Percentiles rank a stretch among this genome's conserved stretches.
Conservation (phyloP, 2,888 invertebrate genomes). For the Aspidapion aeneum region DNA sequence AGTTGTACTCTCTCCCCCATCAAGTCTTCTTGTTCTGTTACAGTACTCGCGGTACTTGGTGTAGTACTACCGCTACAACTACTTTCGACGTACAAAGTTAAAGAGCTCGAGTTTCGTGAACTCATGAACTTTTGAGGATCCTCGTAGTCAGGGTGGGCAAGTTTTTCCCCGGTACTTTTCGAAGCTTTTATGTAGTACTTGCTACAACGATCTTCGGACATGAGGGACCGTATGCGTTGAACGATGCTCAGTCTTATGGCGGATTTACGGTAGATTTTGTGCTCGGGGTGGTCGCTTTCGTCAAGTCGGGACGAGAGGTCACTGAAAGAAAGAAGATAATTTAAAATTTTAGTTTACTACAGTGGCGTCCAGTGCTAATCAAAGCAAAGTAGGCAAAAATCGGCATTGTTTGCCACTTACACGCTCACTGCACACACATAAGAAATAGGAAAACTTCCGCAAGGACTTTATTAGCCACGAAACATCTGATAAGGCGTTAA, state of each 20-base stretch:
- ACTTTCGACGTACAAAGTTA: constrained; percentile 6
- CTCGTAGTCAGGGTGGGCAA: constrained; percentile 84
- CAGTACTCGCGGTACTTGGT: constrained; percentile 21
- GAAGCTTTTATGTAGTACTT: constrained; percentile 61
- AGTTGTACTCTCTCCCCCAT: constrained; percentile 35
- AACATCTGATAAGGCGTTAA: no score
- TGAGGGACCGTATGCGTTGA: constrained; percentile 52
- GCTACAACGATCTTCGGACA: constrained; percentile 42
- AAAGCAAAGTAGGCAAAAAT: no score
- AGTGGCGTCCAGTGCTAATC: no score
- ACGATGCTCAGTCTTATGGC: constrained; percentile 58
- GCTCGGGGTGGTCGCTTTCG: constrained; percentile 65
- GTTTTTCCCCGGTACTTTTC: constrained; percentile 78
- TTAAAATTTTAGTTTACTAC: no score
- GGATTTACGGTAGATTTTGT: constrained; percentile 71
- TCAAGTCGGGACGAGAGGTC: constrained; percentile 47
- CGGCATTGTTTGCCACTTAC: no score
- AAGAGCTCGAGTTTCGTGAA: constrained; percentile 28
- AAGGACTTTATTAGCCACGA: no score
- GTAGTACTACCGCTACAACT: constrained; percentile 5
- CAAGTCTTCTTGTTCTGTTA: constrained; percentile 27
- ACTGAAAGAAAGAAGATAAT: constrained; percentile 39
- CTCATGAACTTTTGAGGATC: constrained; percentile 66
- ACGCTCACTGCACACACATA: no score
- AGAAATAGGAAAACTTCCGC: no score